Conservation (phyloP, 2,888 invertebrate genomes). For the Scotopteryx bipunctaria region DNA sequence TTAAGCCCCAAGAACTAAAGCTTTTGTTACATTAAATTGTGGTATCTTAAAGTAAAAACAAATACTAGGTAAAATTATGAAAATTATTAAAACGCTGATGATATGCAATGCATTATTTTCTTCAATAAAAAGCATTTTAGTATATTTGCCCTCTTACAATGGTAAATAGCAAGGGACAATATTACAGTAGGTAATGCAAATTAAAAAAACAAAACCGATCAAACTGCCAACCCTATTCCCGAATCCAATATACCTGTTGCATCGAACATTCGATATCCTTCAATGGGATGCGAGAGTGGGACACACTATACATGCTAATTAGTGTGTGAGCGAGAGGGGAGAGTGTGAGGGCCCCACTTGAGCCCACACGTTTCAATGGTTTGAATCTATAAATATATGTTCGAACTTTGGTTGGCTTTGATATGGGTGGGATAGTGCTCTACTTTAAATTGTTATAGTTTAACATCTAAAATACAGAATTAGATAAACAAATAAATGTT, state of each 20-base stretch:
- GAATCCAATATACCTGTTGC: slow-evolving; percentile 81
- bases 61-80: too few relatives aligned
- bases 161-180: too few relatives aligned
- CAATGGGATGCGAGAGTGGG: slow-evolving; percentile 67
- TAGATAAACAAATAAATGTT: too few relatives aligned
- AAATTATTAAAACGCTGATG: too few relatives aligned
- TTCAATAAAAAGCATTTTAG: too few relatives aligned
- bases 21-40: too few relatives aligned
- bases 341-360: slow-evolving; percentile 72
- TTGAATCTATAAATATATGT: slow-evolving; percentile 76
- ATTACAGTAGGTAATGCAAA: too few relatives aligned
- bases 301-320: slow-evolving; percentile 36
- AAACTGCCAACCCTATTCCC: slow-evolving; percentile 68
- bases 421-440: slow-evolving; percentile 53
- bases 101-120: too few relatives aligned
- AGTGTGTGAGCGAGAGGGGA: slow-evolving; percentile 48
- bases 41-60: too few relatives aligned
- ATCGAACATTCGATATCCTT: slow-evolving; percentile 80
- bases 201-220: slow-evolving; percentile 58
- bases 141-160: too few relatives aligned
- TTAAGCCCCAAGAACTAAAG: too few relatives aligned
- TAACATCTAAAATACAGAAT: too few relatives aligned
- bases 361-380: slow-evolving; percentile 75
- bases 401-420: slow-evolving; percentile 60
- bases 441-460: slow-evolving; percentile 36